Base-by-base conservation (phyloP, 2,797 vertebrate genomes). In the Anas acuta region DNA sequence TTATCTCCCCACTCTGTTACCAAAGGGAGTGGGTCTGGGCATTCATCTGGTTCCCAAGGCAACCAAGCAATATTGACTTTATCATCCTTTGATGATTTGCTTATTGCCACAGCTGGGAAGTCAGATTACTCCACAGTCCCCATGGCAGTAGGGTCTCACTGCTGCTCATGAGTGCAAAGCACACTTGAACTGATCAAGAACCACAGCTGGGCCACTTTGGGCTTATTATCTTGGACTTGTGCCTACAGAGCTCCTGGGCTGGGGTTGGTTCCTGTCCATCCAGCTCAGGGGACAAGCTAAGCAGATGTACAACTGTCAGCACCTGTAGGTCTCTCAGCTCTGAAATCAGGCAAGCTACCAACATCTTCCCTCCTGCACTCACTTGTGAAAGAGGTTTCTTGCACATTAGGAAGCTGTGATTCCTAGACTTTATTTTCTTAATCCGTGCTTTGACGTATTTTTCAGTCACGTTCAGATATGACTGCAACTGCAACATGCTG, bases 41-140 rank as follows among this genome's bases (percentile, higher is more conserved):
- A 93, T 83, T 89, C 35, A 35, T 83, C 79, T 93, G 25, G 72
- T 94, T 95, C 89, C 90, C 84, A 90, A 83, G 95, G 72, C 78
- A 96, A 94, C 92, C 0, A 12, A 90, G n/a, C 72, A 94, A 95
- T 94, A 94, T 83, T 94, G 89, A 94, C 90, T 87, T 87, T 61
- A 84, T 84, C 65, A 41, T 76, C 72, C 78, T 94, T 74, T 87
- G 89, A 92, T 95, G 88, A 77, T 95, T 84, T 93, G 84, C 54
- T 87, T 96, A 80, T 92, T 95, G 87, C 75, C 92, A 93, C 95
- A 96, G 92, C 95, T 96, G 94, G 78, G 84, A 96, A 92, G 75
- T 89, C 28, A 54, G 65, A 93, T 94, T 94, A 69, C 75, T 87
- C 23, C 18, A 84, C 95, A 95, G 87, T 92, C 72, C 54, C 90